phyloP scores from a whole-genome alignment of 2,888 invertebrate genomes.

The Tetanocera ferruginea region DNA sequence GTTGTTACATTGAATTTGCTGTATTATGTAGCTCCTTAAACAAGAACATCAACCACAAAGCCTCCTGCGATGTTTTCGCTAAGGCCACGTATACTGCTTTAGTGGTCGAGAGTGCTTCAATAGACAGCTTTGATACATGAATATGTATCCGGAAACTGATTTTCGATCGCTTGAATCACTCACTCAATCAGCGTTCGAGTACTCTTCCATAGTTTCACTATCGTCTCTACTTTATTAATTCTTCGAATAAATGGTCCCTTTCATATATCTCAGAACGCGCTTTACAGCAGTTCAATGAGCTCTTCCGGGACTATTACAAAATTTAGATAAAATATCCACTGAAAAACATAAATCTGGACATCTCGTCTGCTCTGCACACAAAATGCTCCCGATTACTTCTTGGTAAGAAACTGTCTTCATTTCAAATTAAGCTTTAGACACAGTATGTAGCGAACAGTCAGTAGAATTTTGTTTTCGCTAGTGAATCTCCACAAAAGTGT shows the following conservation, averaged over 20 bases:
- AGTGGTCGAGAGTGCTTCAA: no score
- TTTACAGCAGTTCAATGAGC: constrained; percentile 36
- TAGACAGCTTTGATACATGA: neutral
- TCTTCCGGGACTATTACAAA: constrained; percentile 27
- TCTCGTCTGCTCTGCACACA: constrained; percentile 36
- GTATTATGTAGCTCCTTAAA: neutral
- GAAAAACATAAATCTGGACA: constrained; percentile 37
- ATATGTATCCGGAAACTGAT: constrained; percentile 14
- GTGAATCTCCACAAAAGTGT: no score
- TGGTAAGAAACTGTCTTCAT: constrained; percentile 39
- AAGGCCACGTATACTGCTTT: no score
- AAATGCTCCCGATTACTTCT: constrained; percentile 31
- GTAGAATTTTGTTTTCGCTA: no score
- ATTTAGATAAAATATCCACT: constrained; percentile 36
- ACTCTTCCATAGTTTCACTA: constrained; percentile 23
- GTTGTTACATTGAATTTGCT: neutral
- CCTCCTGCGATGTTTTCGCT: no score
- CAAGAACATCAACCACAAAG: neutral
- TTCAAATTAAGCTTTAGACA: no score
- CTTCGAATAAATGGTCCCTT: neutral
- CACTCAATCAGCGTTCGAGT: constrained; percentile 36
- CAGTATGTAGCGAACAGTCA: no score
- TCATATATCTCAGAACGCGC: neutral
- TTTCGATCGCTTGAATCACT: constrained; percentile 32
- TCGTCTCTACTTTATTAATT: neutral